A percentile compares a stretch with the other conserved stretches of the same genome.
These are phyloP conservation scores for Lasioglossum zephyrum DNA, from an alignment of 2,888 invertebrate genomes.

Conservation along the genomic window DNA sequence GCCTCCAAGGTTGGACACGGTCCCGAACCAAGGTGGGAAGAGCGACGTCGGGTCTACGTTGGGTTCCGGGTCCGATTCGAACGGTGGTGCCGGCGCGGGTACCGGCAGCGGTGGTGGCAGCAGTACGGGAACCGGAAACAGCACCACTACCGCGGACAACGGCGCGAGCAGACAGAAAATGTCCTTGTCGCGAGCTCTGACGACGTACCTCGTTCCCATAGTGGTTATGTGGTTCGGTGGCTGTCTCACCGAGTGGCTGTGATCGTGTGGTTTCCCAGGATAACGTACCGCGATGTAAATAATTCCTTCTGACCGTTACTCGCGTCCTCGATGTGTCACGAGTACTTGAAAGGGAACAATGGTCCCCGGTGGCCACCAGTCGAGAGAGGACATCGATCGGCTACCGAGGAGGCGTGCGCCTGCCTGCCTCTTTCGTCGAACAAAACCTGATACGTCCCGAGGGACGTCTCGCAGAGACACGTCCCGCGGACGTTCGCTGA, in stretches of 20 bases:
- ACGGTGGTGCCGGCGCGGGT: not conserved
- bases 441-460: not conserved
- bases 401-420: not conserved
- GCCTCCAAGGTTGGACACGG: conserved; percentile 73
- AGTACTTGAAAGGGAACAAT: not conserved
- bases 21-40: conserved; percentile 59
- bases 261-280: conserved; percentile 83
- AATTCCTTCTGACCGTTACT: conserved; percentile 38
- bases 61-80: not conserved
- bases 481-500: not conserved
- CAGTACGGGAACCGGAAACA: conserved; percentile 60
- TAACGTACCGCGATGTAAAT: conserved; percentile 65
- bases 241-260: conserved; percentile 93
- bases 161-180: conserved; percentile 83
- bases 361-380: not conserved
- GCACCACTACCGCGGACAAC: conserved; percentile 78
- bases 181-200: conserved; percentile 88
- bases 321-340: conserved; percentile 24
- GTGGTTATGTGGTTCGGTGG: conserved; percentile 94
- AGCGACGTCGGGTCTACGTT: not conserved
- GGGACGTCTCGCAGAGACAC: not conserved
- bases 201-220: conserved; percentile 92
- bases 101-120: not conserved
- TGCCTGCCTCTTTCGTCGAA: not conserved
- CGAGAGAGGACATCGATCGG: conserved; percentile 22